Percentiles rank a stretch among this genome's conserved stretches.
phyloP scores from a whole-genome alignment of 2,113 vertebrate species.

The Phasianus colchicus region DNA sequence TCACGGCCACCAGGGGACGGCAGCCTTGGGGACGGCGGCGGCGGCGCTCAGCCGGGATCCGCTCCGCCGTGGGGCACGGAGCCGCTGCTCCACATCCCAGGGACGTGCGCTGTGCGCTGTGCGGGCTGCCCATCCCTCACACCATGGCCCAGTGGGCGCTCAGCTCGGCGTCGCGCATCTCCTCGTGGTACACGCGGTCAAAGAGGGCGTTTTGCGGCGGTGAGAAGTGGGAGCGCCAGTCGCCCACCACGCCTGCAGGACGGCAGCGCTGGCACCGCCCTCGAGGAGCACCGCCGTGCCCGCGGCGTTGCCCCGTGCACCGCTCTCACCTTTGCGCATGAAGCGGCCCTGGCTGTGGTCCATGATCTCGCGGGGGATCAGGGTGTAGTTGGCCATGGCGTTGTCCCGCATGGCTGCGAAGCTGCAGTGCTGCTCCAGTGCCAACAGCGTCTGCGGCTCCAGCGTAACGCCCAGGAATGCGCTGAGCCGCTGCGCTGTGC shows the following conservation, averaged over 20 bases:
- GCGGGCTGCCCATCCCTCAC: not conserved
- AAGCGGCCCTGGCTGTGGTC: conserved; percentile 85
- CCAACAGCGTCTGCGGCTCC: conserved; percentile 65
- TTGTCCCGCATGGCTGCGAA: conserved; percentile 87
- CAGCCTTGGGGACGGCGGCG: accelerated
- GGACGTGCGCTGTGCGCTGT: too few relatives aligned
- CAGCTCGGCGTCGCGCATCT: conserved; percentile 73
- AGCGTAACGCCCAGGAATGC: conserved; percentile 79
- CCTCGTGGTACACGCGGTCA: conserved; percentile 70
- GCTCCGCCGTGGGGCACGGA: not conserved
- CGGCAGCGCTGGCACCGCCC: not conserved
- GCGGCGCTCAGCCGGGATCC: accelerated
- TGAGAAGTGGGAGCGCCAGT: conserved; percentile 85
- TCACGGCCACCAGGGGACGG: not conserved
- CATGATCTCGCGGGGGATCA: conserved; percentile 79
- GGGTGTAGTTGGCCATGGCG: conserved; percentile 83
- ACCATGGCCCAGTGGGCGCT: conserved; percentile 68
- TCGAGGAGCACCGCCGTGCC: too few relatives aligned
- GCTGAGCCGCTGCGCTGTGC: conserved; percentile 72
- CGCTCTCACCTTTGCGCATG: conserved; percentile 86
- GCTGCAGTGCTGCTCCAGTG: conserved; percentile 77
- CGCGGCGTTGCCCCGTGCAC: accelerated
- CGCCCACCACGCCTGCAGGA: conserved; percentile 80
- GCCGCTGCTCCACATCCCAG: not conserved
- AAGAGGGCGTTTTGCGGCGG: conserved; percentile 77